Percentiles rank a stretch among this genome's conserved stretches.
These are phyloP conservation scores for Xylocopa sonorina DNA, from an alignment of 1,140 invertebrate genomes.

Conservation along the genomic window DNA sequence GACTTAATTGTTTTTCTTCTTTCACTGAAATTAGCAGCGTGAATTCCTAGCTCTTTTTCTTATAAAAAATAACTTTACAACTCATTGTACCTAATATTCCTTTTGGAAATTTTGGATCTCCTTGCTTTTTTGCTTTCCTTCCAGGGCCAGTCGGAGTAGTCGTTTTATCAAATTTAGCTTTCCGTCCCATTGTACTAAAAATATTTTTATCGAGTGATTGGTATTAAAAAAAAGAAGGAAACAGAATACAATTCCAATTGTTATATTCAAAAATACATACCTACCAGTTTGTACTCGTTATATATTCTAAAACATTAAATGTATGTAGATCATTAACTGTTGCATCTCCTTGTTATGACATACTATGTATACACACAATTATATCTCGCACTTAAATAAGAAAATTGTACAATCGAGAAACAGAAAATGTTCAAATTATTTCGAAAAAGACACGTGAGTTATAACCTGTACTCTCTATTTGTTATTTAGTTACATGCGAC, in stretches of 20 bases:
- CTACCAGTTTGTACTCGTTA: not conserved
- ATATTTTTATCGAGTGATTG: too few relatives aligned
- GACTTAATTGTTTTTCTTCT: constrained; percentile 83
- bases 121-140: constrained; percentile 92
- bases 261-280: too few relatives aligned
- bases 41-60: too few relatives aligned
- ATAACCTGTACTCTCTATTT: constrained; percentile 24
- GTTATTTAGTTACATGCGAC: not conserved
- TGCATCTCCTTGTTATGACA: not conserved
- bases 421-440: not conserved
- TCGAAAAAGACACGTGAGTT: constrained; percentile 9
- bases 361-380: too few relatives aligned
- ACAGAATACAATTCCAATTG: too few relatives aligned
- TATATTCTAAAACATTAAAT: not conserved
- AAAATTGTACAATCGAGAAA: not conserved
- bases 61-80: constrained; percentile 44
- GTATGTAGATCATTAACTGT: not conserved
- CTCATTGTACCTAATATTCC: constrained; percentile 80
- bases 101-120: constrained; percentile 87
- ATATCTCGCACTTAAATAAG: not conserved
- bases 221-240: too few relatives aligned
- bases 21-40: constrained; percentile 72
- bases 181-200: constrained; percentile 88
- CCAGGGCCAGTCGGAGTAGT: constrained; percentile 90
- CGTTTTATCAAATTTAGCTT: constrained; percentile 90